Base-by-base conservation (phyloP, 1,140 invertebrate genomes). In the Pseudomyrmex pallidus region DNA sequence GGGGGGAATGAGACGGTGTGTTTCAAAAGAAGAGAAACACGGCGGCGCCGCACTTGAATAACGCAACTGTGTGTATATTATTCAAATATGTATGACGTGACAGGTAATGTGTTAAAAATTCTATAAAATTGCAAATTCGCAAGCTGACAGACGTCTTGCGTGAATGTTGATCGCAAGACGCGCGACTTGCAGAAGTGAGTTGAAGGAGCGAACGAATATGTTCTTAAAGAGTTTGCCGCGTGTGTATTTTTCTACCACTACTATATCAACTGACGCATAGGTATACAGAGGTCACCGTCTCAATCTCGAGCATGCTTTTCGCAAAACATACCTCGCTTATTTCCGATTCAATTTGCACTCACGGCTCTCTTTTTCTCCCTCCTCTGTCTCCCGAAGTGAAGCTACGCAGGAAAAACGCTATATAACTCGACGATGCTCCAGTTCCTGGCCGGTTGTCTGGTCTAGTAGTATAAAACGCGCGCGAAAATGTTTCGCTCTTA, bases 291-390 rank as follows among this genome's bases (percentile, higher is more conserved):
- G 10, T 50, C 44, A 48, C 48, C n/a, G n/a, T 52, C 44, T 67
- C 74, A 72, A 80, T 72, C 46, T 72, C 66, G 50, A 70, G 20
- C 57, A 61, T 25, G 20, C 12, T 57, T 12, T 12, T 48, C 44
- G 54, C 22, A 57, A 80, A 80, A 80, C 57, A 48, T 44, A 46
- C 1, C 64, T 59, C 54, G 46, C 54, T 22, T 50, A 80, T 80
- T 59, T 54, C 20, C 76, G 56, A 80, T 80, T 80, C 76, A 80
- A 80, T 80, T 80, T 80, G 66, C 54, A 44, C 66, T 72, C 15
- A 12, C 20, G 15, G 12, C 20, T 68, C 20, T 52, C 8, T 66
- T 17, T 59, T 17, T 20, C 44, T 22, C n/a, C 22, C 5, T 35
- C 20, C 61, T 52, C 74, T 66, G 66, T 77, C 48, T 66, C 63